Conservation (phyloP, 2,888 invertebrate species). For the Monopis laevigella region DNA sequence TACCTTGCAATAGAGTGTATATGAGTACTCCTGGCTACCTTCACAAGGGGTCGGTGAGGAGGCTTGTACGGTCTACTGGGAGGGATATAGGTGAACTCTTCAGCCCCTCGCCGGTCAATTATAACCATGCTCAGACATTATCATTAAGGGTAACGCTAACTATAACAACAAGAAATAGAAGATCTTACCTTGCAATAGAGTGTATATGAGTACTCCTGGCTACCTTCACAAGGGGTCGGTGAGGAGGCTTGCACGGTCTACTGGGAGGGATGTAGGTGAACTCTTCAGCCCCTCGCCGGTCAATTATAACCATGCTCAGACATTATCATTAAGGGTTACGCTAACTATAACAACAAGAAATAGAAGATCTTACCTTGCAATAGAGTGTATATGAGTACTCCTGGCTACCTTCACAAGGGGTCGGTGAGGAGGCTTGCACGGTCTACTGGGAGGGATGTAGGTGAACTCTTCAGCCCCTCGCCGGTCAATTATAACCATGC, state of each 20-base stretch:
- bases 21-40: constrained; percentile 53
- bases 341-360: background rate
- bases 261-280: constrained; percentile 60
- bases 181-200: constrained; percentile 55
- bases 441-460: constrained; percentile 54
- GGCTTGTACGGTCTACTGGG: constrained; percentile 48
- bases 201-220: constrained; percentile 55
- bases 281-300: constrained; percentile 41
- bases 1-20: constrained; percentile 55
- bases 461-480: constrained; percentile 43
- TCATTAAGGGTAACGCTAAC: too few species aligned
- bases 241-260: constrained; percentile 48
- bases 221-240: constrained; percentile 53
- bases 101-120: constrained; percentile 30
- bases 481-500: too few species aligned
- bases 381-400: constrained; percentile 52
- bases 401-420: constrained; percentile 56
- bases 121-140: too few species aligned
- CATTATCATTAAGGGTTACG: too few species aligned
- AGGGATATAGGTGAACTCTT: constrained; percentile 59
- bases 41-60: constrained; percentile 54
- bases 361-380: constrained; percentile 40
- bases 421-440: constrained; percentile 51
- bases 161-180: too few species aligned
- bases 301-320: too few species aligned